Base-by-base conservation (phyloP, 2,113 vertebrate genomes). In the Gymnobelideus leadbeateri region DNA sequence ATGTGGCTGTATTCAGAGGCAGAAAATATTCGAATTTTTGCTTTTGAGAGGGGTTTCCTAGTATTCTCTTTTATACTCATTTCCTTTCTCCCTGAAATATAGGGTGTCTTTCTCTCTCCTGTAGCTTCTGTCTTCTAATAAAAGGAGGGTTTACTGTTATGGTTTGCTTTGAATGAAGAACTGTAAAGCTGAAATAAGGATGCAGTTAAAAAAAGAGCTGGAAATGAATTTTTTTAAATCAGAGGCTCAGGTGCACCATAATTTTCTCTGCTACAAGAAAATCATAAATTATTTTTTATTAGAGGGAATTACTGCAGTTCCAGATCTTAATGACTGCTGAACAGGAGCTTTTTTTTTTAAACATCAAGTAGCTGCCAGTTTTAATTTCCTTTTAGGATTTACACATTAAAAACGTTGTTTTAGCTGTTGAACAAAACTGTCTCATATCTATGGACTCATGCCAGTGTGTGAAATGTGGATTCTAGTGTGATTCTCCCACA, bases 321-420 rank as follows among this genome's bases (percentile, higher is more conserved):
- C 96, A 97, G 28, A 89, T 97, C 89, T 96, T 97, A 95, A 96
- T 94, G 92, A 90, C 51, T 96, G 50, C 53, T 96, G 91, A 97
- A 95, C 91, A 93, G 90, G 61, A 97, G 51, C 16, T 49, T 61
- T 96, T 91, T 91, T 11, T 91, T 11, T 90, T 55, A 47, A 96
- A 55, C 51, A 89, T 94, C 57, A 94, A 95, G 53, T 96, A 94
- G 89, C 53, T 98, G 90, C 53, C 93, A 97, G 47, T 98, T 97
- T 95, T 89, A 98, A 94, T 96, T 98, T 98, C 96, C 93, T 96
- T 95, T 96, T 94, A 96, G 90, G 95, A 96, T 98, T 97, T 97
- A 94, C 54, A 55, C 93, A 92, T 92, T 96, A 95, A 97, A 97
- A 98, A 97, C 25, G 92, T 95, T 97, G 94, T 98, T 97, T 97